A percentile compares a stretch with the other conserved stretches of the same genome.
phyloP scores from a whole-genome alignment of 2,797 vertebrate genomes.

The Gadopsis marmoratus region DNA sequence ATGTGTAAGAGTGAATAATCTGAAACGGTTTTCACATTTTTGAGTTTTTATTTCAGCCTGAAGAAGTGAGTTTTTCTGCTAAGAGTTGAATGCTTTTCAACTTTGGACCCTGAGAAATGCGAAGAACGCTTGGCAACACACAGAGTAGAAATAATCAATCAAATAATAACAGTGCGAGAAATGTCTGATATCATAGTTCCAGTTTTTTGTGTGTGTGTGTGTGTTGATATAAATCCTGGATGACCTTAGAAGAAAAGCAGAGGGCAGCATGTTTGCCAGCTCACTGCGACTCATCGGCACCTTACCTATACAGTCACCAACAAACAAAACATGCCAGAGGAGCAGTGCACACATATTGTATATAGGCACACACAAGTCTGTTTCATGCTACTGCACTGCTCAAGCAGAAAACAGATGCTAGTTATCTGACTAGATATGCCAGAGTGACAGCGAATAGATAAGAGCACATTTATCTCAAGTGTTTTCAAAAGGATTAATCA shows the following conservation, averaged over 20 bases:
- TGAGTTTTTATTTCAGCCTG: too few species aligned
- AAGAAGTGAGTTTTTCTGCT: neutral
- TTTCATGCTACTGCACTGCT: neutral
- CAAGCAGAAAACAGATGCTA: constrained; percentile 19
- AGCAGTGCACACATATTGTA: neutral
- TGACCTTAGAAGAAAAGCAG: neutral
- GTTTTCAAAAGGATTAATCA: constrained; percentile 62
- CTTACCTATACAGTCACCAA: neutral
- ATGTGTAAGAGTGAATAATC: too few species aligned
- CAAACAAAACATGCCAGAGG: neutral
- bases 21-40: too few species aligned
- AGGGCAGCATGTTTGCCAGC: neutral
- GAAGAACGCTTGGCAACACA: neutral
- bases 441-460: constrained; percentile 26
- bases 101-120: neutral
- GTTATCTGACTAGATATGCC: constrained; percentile 21
- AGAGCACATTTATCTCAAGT: constrained; percentile 51
- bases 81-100: neutral
- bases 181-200: too few species aligned
- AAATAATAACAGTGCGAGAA: too few species aligned
- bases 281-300: constrained; percentile 16
- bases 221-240: neutral
- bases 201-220: neutral
- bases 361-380: neutral
- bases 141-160: too few species aligned